Percentiles rank a stretch among this genome's conserved stretches.
Conservation (phyloP, 2,113 vertebrate species). For the Platysteira castanea region DNA sequence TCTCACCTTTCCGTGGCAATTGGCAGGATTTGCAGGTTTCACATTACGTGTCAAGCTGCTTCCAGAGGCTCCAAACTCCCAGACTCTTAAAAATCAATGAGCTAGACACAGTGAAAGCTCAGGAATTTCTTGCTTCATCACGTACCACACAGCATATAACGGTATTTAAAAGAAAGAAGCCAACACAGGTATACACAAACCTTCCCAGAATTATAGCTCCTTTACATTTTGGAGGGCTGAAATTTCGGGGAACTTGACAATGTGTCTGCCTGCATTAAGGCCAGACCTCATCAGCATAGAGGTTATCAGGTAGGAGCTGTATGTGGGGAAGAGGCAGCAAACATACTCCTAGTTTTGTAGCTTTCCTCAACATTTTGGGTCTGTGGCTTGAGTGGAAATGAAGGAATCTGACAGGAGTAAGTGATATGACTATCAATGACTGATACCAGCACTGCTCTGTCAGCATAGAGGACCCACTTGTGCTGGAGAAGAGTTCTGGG, state of each 20-base stretch:
- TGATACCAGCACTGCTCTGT: background rate
- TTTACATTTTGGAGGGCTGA: background rate
- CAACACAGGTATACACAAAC: background rate
- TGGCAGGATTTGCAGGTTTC: conserved; percentile 63
- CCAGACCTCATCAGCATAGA: background rate
- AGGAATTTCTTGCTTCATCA: conserved; percentile 62
- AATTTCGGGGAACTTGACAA: background rate
- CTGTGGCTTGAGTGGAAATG: background rate
- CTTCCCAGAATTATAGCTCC: background rate
- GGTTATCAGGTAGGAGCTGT: background rate
- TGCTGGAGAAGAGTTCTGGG: background rate
- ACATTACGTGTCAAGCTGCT: conserved; percentile 55
- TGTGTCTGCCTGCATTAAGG: background rate
- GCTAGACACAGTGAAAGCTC: conserved; percentile 53
- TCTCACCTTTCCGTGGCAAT: conserved; percentile 63
- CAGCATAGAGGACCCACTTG: background rate
- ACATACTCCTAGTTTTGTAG: background rate
- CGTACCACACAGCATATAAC: background rate
- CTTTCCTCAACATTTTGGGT: background rate
- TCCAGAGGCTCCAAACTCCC: conserved; percentile 54
- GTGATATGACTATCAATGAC: background rate
- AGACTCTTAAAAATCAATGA: conserved; percentile 68
- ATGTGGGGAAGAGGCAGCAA: background rate
- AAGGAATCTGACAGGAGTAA: background rate
- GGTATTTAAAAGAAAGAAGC: background rate